Percentiles rank a stretch among this genome's conserved stretches.
Conservation (phyloP, 2,888 invertebrate genomes). For the Peribatodes rhomboidaria region DNA sequence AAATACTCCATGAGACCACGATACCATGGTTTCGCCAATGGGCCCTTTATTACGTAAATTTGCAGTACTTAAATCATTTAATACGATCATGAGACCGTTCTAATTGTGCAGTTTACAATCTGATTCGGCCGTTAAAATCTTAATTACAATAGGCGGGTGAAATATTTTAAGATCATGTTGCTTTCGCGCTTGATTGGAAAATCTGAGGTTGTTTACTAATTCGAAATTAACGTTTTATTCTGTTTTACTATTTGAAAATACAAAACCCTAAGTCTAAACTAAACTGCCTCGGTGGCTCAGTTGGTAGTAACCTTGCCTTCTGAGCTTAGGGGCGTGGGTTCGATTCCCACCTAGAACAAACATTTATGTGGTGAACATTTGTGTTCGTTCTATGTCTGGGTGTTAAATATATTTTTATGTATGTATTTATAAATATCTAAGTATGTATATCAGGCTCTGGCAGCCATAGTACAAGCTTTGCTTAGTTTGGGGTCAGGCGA, state of each 20-base stretch:
- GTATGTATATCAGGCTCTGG: too few species aligned
- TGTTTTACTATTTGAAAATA: not conserved
- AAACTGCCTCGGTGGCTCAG: too few species aligned
- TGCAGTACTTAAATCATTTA: constrained; percentile 70
- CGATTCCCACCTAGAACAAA: too few species aligned
- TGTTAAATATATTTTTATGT: too few species aligned
- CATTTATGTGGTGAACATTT: too few species aligned
- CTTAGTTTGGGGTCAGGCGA: too few species aligned
- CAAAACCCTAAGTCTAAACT: too few species aligned
- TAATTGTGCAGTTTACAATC: constrained; percentile 62
- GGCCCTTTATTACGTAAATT: constrained; percentile 75
- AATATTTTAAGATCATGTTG: constrained; percentile 33
- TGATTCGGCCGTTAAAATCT: constrained; percentile 50
- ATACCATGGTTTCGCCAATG: constrained; percentile 66
- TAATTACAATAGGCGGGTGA: constrained; percentile 33
- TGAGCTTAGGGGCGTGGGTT: too few species aligned
- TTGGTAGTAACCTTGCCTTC: too few species aligned
- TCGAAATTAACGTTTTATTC: not conserved
- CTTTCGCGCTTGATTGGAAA: constrained; percentile 12
- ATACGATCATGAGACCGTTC: constrained; percentile 57
- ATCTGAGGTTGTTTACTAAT: not conserved
- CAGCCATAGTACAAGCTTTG: too few species aligned
- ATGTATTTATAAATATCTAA: too few species aligned
- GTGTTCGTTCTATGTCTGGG: too few species aligned
- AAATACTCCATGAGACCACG: constrained; percentile 47